Conservation (phyloP, 2,113 vertebrate species). For the Misgurnus mizolepis region DNA sequence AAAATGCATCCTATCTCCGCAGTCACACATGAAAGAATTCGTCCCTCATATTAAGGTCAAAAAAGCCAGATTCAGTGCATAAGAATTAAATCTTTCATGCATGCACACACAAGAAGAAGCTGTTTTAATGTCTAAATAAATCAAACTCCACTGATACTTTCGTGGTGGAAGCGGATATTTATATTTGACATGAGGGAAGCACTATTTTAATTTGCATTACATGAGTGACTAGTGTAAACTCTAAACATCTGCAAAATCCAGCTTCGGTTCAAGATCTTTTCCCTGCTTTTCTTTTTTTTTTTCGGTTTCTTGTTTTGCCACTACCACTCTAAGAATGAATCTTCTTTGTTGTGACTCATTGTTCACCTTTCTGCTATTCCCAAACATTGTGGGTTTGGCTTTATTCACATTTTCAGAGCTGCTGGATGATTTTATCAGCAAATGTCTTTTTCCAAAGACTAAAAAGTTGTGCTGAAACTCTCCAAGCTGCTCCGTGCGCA, state of each 20-base stretch:
- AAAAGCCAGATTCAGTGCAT: background rate
- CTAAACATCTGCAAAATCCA: constrained; percentile 25
- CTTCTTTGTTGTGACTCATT: constrained; percentile 44
- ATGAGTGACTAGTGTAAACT: constrained; percentile 11
- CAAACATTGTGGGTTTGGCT: constrained; percentile 23
- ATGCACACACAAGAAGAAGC: background rate
- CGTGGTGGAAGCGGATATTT: background rate
- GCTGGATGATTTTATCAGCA: constrained; percentile 40
- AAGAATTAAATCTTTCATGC: constrained; percentile 11
- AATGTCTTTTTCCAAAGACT: constrained; percentile 45
- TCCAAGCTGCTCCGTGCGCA: constrained; percentile 67
- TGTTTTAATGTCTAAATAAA: constrained; percentile 25
- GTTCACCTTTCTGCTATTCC: constrained; percentile 20
- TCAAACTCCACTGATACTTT: background rate
- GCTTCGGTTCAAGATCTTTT: background rate
- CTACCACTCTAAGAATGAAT: constrained; percentile 12
- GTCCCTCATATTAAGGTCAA: constrained; percentile 11
- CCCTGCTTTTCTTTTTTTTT: background rate
- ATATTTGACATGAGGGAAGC: background rate
- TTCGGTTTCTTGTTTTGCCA: background rate
- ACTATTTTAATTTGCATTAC: constrained; percentile 7
- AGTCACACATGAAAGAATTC: constrained; percentile 5
- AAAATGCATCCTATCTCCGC: constrained; percentile 6
- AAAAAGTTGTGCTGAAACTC: constrained; percentile 13
- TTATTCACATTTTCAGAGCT: constrained; percentile 17